These are phyloP conservation scores for Tenthredo livida DNA, from an alignment of 2,888 invertebrate species.

Conservation along the genomic window DNA sequence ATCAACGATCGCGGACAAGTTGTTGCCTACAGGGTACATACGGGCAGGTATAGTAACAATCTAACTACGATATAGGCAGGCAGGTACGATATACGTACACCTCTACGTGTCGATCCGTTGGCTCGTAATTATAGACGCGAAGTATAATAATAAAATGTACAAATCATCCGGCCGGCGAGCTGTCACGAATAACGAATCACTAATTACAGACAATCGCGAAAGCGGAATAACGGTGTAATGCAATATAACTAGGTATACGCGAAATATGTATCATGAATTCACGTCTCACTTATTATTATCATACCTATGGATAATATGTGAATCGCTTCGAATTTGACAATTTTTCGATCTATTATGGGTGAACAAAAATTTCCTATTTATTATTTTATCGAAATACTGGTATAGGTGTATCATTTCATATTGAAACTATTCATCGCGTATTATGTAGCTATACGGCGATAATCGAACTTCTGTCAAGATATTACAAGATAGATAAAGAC, in stretches of 20 bases:
- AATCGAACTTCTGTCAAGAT: background rate
- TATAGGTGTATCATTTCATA: background rate
- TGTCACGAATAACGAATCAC: slow-evolving; percentile 50
- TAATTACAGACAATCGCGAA: slow-evolving; percentile 47
- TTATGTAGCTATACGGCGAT: no score
- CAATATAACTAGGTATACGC: background rate
- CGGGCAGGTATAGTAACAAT: background rate
- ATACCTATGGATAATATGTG: background rate
- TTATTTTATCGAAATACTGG: background rate
- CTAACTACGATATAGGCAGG: background rate
- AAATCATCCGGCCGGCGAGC: slow-evolving; percentile 30
- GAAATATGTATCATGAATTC: background rate
- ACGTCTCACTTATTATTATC: background rate
- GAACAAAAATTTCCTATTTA: background rate
- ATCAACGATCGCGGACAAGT: slow-evolving; percentile 48
- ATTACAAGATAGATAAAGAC: background rate
- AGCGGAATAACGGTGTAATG: slow-evolving; percentile 23
- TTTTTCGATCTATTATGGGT: background rate
- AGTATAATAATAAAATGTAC: slow-evolving; percentile 43
- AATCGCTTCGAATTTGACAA: slow-evolving; percentile 6
- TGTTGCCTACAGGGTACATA: slow-evolving; percentile 23
- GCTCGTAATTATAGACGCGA: slow-evolving; percentile 43
- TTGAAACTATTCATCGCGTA: background rate
- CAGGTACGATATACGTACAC: background rate
- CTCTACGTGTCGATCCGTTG: slow-evolving; percentile 28